Conservation (phyloP, 2,888 invertebrate genomes). For the Leptinotarsa peninsularis region DNA sequence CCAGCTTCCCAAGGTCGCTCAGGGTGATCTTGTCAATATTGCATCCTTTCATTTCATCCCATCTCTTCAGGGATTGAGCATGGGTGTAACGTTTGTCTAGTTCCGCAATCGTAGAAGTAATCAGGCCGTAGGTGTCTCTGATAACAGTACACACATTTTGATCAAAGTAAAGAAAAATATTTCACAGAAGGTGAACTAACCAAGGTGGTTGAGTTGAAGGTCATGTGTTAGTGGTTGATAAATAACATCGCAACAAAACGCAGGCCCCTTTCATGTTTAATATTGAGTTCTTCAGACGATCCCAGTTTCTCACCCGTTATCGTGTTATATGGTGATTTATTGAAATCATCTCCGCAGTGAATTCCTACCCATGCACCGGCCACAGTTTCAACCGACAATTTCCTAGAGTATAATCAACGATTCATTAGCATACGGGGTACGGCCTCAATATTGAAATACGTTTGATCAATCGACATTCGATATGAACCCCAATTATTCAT, state of each 20-base stretch:
- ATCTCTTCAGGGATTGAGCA: too few species aligned
- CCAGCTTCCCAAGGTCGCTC: too few species aligned
- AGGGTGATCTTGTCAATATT: too few species aligned
- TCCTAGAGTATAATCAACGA: slow-evolving; percentile 14
- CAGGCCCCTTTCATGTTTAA: background rate
- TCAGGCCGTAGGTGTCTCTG: too few species aligned
- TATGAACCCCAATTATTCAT: slow-evolving; percentile 6
- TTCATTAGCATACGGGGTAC: slow-evolving; percentile 9
- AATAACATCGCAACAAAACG: background rate
- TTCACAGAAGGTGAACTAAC: too few species aligned
- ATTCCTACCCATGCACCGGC: background rate
- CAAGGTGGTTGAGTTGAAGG: too few species aligned
- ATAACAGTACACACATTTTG: too few species aligned
- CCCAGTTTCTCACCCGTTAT: slow-evolving; percentile 7
- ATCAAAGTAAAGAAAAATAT: too few species aligned
- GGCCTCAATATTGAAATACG: slow-evolving; percentile 1
- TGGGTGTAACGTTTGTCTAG: too few species aligned
- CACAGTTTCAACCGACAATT: slow-evolving; percentile 10
- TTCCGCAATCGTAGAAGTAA: too few species aligned
- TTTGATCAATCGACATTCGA: slow-evolving; percentile 5
- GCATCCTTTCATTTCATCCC: too few species aligned
- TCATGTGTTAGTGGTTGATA: too few species aligned
- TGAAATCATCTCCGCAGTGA: slow-evolving; percentile 13
- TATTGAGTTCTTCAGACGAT: background rate
- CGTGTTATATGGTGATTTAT: slow-evolving; percentile 14